Percentiles rank a stretch among this genome's conserved stretches.
Evolutionary conservation across 2,888 invertebrate genomes (phyloP).

Genomic region (Cepaea hortensis): DNA sequence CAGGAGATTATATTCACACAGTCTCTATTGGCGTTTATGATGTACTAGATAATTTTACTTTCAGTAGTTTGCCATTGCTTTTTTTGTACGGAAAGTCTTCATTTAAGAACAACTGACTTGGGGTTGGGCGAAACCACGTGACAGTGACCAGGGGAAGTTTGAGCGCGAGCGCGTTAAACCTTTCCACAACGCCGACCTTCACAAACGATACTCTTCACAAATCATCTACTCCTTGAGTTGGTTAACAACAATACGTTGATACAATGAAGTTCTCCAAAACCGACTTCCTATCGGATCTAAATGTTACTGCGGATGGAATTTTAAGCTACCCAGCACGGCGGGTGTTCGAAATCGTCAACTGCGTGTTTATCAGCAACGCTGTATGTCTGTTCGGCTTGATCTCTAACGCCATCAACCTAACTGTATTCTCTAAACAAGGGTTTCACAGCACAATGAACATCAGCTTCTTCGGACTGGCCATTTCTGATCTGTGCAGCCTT

Average conservation of each 20-base stretch:
- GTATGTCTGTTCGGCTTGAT: conserved; percentile 22
- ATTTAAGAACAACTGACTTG: too few species aligned
- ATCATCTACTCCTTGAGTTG: background rate
- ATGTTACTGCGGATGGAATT: conserved; percentile 4
- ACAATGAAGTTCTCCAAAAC: conserved; percentile 10
- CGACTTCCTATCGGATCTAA: background rate
- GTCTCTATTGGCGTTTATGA: too few species aligned
- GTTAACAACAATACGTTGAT: background rate
- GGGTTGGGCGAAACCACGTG: too few species aligned
- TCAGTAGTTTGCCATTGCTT: too few species aligned
- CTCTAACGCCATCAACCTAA: conserved; percentile 13
- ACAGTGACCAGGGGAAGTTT: too few species aligned
- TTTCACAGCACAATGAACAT: conserved; percentile 34
- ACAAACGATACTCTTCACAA: background rate
- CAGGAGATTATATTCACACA: too few species aligned
- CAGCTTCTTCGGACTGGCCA: conserved; percentile 19
- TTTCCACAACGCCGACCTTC: too few species aligned
- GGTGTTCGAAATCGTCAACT: conserved; percentile 24
- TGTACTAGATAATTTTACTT: too few species aligned
- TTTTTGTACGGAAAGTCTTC: too few species aligned
- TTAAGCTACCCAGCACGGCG: background rate
- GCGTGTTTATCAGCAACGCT: conserved; percentile 20
- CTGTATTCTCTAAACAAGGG: conserved; percentile 21
- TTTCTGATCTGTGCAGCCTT: conserved; percentile 31
- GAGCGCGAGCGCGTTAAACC: too few species aligned